Evolutionary conservation across 2,797 vertebrate genomes (phyloP).

Genomic region (Adrianichthys oophorus): DNA sequence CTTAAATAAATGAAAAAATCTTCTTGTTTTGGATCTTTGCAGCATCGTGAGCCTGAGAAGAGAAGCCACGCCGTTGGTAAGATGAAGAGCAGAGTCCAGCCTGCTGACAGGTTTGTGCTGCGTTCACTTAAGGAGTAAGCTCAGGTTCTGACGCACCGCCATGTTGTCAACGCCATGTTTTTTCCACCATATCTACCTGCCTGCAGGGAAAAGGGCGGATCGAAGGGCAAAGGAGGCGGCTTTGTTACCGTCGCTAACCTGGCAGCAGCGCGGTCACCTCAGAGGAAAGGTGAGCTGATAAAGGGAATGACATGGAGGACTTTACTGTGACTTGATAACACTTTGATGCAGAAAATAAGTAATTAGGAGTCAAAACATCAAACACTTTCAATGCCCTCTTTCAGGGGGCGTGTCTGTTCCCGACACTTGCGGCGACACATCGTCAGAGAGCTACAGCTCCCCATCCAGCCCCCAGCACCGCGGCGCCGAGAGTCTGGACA

Average conservation of each 20-base stretch:
- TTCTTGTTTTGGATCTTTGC: constrained; percentile 7
- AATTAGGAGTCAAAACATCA: too few relatives aligned
- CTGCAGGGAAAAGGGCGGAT: constrained; percentile 56
- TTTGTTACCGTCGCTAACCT: constrained; percentile 55
- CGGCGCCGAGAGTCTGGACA: constrained; percentile 88
- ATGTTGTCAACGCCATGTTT: too few relatives aligned
- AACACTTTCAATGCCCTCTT: constrained; percentile 7
- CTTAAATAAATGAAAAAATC: background rate
- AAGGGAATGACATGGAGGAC: background rate
- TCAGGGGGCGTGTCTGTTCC: constrained; percentile 79
- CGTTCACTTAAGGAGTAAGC: background rate
- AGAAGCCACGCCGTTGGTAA: constrained; percentile 44
- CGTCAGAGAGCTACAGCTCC: constrained; percentile 94
- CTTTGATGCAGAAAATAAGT: too few relatives aligned
- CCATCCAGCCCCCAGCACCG: constrained; percentile 89
- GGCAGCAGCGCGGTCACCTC: constrained; percentile 12
- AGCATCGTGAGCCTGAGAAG: constrained; percentile 50
- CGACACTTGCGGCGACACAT: constrained; percentile 89
- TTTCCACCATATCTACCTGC: background rate
- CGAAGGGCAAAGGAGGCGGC: constrained; percentile 27
- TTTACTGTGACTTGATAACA: background rate
- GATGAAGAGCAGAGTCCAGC: constrained; percentile 50
- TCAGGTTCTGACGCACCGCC: background rate
- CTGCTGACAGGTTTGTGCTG: constrained; percentile 55
- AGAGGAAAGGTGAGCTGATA: constrained; percentile 59